Evolutionary conservation across 2,797 vertebrate genomes (phyloP), one percentile per base, ranked within the genome.

Genomic region (Sciurus carolinensis): DNA sequence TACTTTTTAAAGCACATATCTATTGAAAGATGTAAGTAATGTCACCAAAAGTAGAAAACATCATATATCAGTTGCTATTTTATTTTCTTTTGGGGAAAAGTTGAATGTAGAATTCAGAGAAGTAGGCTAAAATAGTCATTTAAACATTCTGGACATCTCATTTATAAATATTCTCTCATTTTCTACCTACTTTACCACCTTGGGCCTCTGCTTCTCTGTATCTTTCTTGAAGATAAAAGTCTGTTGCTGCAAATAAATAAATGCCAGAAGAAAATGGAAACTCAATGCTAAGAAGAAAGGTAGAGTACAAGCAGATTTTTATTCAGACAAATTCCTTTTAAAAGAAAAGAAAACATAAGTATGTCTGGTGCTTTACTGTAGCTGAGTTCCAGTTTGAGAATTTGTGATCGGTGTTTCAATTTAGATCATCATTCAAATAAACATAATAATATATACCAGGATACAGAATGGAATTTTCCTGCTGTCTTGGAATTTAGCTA

Each of bases 71-170:
- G 44, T 39, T 75, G 12, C 13, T 44, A 33, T 80, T 86, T 89
- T 85, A 75, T 85, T 90, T 94, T 93, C 66, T 95, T 88, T 88
- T 59, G 24, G 28, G 64, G 8, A 39, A 59, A 89, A 28, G 2
- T 52, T 44, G 12, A 54, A 64, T 44, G 13, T 64, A 77, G 20
- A 94, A 84, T 97, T 91, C 8, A 93, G 75, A 91, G 90, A 85
- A 95, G 59, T 54, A 57, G 18, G 57, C 36, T 95, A 80, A 83
- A 50, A 66, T 80, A 66, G 52, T 57, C 28, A 73, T 90, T 39
- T 75, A 62, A 92, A 86, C 85, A 81, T 93, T 85, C 11, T 18
- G 22, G 47, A 11, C 18, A 18, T 54, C 36, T 66, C 33, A 36
- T 80, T 90, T 50, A 44, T 39, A 71, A 66, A 39, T 30, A 59